Conservation (phyloP, 2,797 vertebrate species). For the Myotis planiceps region DNA sequence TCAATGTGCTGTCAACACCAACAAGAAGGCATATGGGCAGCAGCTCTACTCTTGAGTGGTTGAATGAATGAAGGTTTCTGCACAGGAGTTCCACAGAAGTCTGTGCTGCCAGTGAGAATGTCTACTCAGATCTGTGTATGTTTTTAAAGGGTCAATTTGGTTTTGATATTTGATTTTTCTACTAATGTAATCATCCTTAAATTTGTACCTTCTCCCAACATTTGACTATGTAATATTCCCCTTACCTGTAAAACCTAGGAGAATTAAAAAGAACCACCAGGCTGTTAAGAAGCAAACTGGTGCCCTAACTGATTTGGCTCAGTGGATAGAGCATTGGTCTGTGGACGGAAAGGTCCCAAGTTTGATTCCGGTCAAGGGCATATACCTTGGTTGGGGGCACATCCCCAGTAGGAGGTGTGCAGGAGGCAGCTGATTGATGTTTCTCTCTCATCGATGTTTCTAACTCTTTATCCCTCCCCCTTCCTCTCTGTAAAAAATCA, state of each 20-base stretch:
- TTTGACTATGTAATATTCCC: neutral
- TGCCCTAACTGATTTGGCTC: too few relatives aligned
- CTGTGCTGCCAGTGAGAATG: too few relatives aligned
- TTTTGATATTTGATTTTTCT: neutral
- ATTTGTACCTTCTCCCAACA: neutral
- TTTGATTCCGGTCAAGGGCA: too few relatives aligned
- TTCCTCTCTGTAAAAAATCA: too few relatives aligned
- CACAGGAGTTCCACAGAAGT: neutral
- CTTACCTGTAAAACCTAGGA: neutral
- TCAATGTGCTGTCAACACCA: neutral
- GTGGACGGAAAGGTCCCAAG: too few relatives aligned
- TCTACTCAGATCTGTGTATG: neutral
- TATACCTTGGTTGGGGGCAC: too few relatives aligned
- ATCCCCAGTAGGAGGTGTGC: too few relatives aligned
- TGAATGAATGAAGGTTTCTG: neutral
- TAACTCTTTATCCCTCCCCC: too few relatives aligned
- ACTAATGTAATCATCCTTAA: neutral
- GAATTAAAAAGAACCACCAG: neutral
- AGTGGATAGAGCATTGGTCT: too few relatives aligned
- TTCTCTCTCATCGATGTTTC: too few relatives aligned
- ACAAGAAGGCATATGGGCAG: neutral
- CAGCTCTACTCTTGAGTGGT: fast-evolving
- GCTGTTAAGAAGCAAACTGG: neutral
- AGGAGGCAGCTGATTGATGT: too few relatives aligned
- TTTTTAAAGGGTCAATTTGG: neutral